phyloP scores from a whole-genome alignment of 2,113 vertebrate genomes.

The Acrocephalus kingi region DNA sequence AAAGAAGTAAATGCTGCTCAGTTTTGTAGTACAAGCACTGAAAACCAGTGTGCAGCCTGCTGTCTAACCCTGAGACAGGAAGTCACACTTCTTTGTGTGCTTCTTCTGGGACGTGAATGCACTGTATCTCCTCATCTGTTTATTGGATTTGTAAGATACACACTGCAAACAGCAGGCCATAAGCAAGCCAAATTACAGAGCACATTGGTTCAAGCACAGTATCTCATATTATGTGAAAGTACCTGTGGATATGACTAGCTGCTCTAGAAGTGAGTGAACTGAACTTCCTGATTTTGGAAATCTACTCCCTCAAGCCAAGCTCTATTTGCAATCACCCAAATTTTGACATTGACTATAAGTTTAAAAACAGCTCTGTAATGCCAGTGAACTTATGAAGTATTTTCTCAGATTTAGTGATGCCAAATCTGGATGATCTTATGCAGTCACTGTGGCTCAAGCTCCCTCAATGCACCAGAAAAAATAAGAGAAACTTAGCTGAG shows the following conservation, averaged over 20 bases:
- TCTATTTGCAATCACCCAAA: neutral
- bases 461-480: neutral
- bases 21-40: neutral
- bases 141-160: neutral
- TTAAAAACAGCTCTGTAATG: neutral
- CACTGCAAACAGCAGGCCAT: neutral
- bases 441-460: neutral
- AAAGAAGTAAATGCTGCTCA: neutral
- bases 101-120: neutral
- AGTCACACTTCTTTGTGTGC: neutral
- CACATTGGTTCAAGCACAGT: neutral
- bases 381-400: neutral
- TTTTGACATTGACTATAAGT: neutral
- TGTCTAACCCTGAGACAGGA: neutral
- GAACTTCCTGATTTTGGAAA: neutral
- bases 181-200: neutral
- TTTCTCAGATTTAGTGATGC: neutral
- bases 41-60: neutral
- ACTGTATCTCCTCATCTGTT: neutral
- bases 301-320: neutral
- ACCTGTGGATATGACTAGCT: neutral
- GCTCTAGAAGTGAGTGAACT: neutral
- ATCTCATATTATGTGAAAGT: neutral
- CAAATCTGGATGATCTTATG: neutral
- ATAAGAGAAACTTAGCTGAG: neutral